Evolutionary conservation across 2,113 vertebrate species (phyloP), one percentile per base, ranked within the genome.

Genomic region (Pedionomus torquatus): DNA sequence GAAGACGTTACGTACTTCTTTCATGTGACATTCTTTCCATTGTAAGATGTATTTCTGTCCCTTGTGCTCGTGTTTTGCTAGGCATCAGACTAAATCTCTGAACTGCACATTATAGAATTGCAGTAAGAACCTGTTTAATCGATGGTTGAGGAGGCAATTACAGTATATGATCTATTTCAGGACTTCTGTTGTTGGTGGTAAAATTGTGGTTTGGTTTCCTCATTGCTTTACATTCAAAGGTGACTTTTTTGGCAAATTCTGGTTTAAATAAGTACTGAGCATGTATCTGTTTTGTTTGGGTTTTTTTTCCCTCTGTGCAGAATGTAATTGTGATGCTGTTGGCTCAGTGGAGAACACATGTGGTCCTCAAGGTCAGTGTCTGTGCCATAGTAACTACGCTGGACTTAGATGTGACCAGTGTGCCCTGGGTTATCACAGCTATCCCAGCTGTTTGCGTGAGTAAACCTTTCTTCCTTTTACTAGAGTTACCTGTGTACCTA

Each of bases 361-460:
- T 89, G 91, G 63, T 65, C 91, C 86, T 10, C 57, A 15, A 13
- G 98, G 98, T n/a, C 98, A 98, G 76, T 98, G 98, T 87, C 61
- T n/a, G 33, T 98, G 98, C 88, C 95, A 11, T 15, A 69, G 71
- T 24, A 98, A 96, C 92, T 98, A 96, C 6, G 85, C 86, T 21
- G 98, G 98, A 30, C 87, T 69, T 48, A 96, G 93, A 52, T 99
- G 98, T 95, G 96, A 97, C 21, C 94, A 84, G 46, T 98, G 98
- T 17, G 97, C 98, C 58, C 92, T 87, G 5, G 98, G 98, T 79
- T 98, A 98, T 96, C 98, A 98, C 80, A 96, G 96, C 74, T 98
- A 98, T 83, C 98, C 99, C 60, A 97, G 68, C 85, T 99, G 99
- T 89, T 97, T 96, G 43, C 39, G 98, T 98, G 83, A 97, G 98